These are phyloP conservation scores for Conistra vaccinii DNA, from an alignment of 2,888 invertebrate species.

Conservation along the genomic window DNA sequence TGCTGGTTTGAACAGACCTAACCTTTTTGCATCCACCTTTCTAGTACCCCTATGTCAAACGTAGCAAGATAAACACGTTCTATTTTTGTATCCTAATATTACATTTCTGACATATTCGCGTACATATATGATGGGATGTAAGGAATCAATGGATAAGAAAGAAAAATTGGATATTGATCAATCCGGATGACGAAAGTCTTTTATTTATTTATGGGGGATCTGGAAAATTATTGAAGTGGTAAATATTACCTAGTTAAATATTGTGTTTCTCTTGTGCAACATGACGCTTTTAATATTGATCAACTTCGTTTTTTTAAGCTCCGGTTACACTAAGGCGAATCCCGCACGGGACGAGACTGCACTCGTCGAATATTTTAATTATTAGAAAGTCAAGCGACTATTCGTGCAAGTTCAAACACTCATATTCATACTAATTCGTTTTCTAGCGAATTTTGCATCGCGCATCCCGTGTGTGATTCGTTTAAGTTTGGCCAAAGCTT, in stretches of 20 bases:
- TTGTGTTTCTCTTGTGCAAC: neutral
- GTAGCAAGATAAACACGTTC: slow-evolving; percentile 42
- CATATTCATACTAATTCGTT: too few relatives aligned
- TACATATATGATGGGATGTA: slow-evolving; percentile 27
- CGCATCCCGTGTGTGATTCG: too few relatives aligned
- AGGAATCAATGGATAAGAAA: slow-evolving; percentile 32
- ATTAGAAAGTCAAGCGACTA: too few relatives aligned
- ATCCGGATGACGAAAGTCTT: neutral
- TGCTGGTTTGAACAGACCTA: neutral
- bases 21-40: neutral
- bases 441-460: too few relatives aligned
- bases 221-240: neutral
- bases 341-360: too few relatives aligned
- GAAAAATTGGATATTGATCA: slow-evolving; percentile 43
- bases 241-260: neutral
- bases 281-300: too few relatives aligned
- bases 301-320: too few relatives aligned
- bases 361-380: too few relatives aligned
- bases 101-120: slow-evolving; percentile 43
- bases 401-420: too few relatives aligned
- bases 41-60: slow-evolving; percentile 18
- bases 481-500: too few relatives aligned
- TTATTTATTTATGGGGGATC: slow-evolving; percentile 5
- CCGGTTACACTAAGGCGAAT: too few relatives aligned
- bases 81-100: slow-evolving; percentile 35